These are phyloP conservation scores for Horisme vitalbata DNA, from an alignment of 2,888 invertebrate species.

Conservation along the genomic window DNA sequence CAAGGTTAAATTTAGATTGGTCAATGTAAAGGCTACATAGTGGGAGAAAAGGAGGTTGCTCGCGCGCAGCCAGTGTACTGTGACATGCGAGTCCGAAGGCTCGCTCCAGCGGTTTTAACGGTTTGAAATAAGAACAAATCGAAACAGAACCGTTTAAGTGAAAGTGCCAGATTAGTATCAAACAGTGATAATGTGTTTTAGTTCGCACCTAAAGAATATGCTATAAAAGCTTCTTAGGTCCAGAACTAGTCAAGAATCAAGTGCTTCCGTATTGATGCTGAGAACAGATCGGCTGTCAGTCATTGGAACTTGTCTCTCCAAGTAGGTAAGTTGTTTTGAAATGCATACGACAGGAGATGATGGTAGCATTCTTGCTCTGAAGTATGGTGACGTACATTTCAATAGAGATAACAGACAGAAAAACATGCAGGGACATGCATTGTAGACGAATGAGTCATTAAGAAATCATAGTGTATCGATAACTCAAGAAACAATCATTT, in stretches of 20 bases:
- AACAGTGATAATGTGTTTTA: conserved; percentile 33
- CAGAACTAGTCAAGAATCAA: conserved; percentile 5
- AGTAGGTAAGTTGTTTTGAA: conserved; percentile 29
- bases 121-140: conserved; percentile 50
- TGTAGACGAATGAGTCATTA: conserved; percentile 4
- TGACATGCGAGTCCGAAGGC: conserved; percentile 16
- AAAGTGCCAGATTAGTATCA: conserved; percentile 58
- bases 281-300: conserved; percentile 21
- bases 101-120: conserved; percentile 55
- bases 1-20: neutral
- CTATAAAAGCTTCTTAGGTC: conserved; percentile 1
- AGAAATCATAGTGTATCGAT: neutral
- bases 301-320: conserved; percentile 26
- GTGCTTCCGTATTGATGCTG: conserved; percentile 27
- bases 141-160: conserved; percentile 67
- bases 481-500: too few relatives aligned
- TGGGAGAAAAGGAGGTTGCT: conserved; percentile 62
- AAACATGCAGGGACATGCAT: too few relatives aligned
- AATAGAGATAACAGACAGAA: too few relatives aligned
- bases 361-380: conserved; percentile 10
- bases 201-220: conserved; percentile 27
- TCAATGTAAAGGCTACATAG: conserved; percentile 31
- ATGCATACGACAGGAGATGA: conserved; percentile 16
- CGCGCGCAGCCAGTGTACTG: conserved; percentile 51
- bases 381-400: neutral